phyloP scores from a whole-genome alignment of 2,113 vertebrate species.

The Boulengeromyrus knoepffleri region DNA sequence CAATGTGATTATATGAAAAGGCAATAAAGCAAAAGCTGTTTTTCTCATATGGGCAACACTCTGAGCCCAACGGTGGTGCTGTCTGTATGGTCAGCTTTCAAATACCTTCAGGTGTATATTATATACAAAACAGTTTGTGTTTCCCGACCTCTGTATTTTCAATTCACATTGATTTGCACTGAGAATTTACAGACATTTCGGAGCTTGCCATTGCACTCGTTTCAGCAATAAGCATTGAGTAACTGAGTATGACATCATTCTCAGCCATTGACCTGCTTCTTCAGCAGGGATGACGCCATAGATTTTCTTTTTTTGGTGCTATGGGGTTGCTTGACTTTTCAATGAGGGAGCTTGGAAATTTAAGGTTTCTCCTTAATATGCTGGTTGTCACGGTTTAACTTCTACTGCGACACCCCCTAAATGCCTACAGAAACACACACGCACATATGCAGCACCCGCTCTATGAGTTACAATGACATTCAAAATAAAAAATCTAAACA shows the following conservation, averaged over 20 bases:
- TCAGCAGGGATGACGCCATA: not conserved
- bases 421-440: not conserved
- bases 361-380: not conserved
- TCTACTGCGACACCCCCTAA: not conserved
- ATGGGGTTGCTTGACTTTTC: not conserved
- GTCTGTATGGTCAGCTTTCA: too few relatives aligned
- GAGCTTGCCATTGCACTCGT: not conserved
- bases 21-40: too few relatives aligned
- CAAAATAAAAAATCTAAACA: not conserved
- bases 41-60: too few relatives aligned
- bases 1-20: too few relatives aligned
- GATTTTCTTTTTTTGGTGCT: not conserved
- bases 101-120: too few relatives aligned
- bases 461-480: not conserved
- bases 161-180: not conserved
- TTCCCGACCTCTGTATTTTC: too few relatives aligned
- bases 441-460: not conserved
- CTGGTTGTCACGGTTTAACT: not conserved
- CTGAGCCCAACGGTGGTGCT: too few relatives aligned
- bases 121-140: too few relatives aligned
- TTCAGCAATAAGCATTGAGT: not conserved
- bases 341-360: not conserved
- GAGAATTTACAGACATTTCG: not conserved
- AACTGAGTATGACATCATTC: not conserved
- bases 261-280: not conserved